Evolutionary conservation across 2,113 vertebrate genomes (phyloP).

Genomic region (Ramphastos sulfuratus): DNA sequence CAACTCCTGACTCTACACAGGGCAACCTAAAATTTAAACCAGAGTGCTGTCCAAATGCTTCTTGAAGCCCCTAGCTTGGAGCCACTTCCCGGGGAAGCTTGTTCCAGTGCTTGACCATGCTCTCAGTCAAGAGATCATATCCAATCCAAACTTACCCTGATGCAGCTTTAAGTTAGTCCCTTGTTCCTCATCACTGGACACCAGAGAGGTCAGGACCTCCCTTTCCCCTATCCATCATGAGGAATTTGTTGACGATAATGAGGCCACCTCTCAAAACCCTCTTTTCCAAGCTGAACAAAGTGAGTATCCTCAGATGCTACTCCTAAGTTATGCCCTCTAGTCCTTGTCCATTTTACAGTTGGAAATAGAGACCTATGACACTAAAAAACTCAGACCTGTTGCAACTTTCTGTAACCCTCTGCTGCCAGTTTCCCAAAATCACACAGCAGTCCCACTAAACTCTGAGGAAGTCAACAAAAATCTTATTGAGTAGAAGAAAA

Average conservation of each 20-base stretch:
- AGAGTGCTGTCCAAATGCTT: too few relatives aligned
- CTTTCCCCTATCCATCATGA: not conserved
- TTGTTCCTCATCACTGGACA: too few relatives aligned
- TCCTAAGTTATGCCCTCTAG: not conserved
- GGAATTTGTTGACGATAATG: not conserved
- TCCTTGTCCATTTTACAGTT: not conserved
- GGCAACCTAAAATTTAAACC: too few relatives aligned
- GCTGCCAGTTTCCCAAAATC: not conserved
- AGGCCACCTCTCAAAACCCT: not conserved
- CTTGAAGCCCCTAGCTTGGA: too few relatives aligned
- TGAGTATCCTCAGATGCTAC: not conserved
- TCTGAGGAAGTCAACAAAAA: not conserved
- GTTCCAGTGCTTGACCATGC: too few relatives aligned
- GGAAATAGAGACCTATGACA: not conserved
- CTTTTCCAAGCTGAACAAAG: not conserved
- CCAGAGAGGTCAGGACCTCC: not conserved
- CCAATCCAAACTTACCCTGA: too few relatives aligned
- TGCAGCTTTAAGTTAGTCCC: too few relatives aligned
- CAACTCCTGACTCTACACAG: too few relatives aligned
- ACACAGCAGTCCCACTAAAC: fast-evolving
- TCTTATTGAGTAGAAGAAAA: not conserved
- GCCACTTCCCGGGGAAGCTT: too few relatives aligned
- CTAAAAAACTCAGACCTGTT: not conserved
- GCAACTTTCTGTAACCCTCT: not conserved
- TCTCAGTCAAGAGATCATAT: too few relatives aligned